These are phyloP conservation scores for Dichetophora obliterata DNA, from an alignment of 2,888 invertebrate species.

Conservation along the genomic window DNA sequence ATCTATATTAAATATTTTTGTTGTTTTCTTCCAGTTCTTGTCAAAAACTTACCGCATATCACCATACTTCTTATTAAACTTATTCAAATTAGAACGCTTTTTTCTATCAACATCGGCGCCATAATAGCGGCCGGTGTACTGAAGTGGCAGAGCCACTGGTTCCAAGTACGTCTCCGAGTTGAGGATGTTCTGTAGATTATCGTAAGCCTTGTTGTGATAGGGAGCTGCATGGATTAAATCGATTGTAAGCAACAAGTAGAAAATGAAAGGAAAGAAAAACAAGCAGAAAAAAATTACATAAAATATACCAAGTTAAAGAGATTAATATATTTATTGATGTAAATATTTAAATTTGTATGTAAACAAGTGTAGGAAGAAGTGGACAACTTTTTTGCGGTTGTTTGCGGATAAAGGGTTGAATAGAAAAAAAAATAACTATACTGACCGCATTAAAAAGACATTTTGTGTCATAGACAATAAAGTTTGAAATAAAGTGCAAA, in stretches of 20 bases:
- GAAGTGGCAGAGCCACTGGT: conserved; percentile 63
- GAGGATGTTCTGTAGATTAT: conserved; percentile 67
- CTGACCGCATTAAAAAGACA: no score
- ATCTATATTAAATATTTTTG: conserved; percentile 14
- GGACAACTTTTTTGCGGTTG: background rate
- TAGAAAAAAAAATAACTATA: no score
- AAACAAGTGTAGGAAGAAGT: background rate
- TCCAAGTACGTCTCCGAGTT: conserved; percentile 67
- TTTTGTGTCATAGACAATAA: no score
- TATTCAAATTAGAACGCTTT: conserved; percentile 66
- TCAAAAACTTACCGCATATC: conserved; percentile 64
- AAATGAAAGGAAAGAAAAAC: conserved; percentile 6
- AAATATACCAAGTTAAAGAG: background rate
- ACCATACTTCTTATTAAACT: conserved; percentile 59
- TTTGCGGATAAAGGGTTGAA: background rate
- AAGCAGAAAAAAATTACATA: background rate
- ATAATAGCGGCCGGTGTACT: conserved; percentile 65
- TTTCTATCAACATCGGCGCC: conserved; percentile 62
- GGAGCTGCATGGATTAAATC: conserved; percentile 47
- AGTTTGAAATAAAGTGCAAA: no score
- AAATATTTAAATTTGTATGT: background rate
- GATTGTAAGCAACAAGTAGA: background rate
- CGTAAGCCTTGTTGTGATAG: conserved; percentile 66
- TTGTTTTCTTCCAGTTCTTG: background rate
- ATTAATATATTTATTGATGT: no score